Percentiles rank a stretch among this genome's conserved stretches.
These are phyloP conservation scores for Volucella zonaria DNA, from an alignment of 2,888 invertebrate species.

Conservation along the genomic window DNA sequence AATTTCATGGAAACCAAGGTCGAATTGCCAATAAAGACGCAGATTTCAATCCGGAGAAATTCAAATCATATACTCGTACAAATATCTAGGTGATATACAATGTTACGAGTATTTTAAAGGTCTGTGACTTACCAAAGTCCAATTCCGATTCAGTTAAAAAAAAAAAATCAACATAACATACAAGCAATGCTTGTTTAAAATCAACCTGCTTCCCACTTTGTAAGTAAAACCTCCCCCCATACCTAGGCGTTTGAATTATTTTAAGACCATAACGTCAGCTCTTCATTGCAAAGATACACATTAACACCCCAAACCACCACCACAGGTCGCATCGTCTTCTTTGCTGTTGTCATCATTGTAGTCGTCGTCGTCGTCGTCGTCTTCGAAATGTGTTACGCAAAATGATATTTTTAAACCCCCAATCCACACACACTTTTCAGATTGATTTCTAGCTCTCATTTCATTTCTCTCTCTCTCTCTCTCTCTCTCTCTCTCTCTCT, in stretches of 20 bases:
- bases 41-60: too few relatives aligned
- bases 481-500: constrained; percentile 1
- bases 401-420: constrained; percentile 80
- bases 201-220: constrained; percentile 2
- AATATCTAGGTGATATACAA: too few relatives aligned
- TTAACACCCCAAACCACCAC: constrained; percentile 38
- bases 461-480: background rate
- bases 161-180: constrained; percentile 16
- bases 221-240: background rate
- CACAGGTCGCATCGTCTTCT: background rate
- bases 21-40: too few relatives aligned
- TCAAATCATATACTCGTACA: too few relatives aligned
- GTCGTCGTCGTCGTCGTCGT: background rate
- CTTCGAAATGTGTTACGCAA: constrained; percentile 78
- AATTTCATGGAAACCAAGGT: too few relatives aligned
- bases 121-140: constrained; percentile 9
- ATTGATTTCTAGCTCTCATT: constrained; percentile 54
- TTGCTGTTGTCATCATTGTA: too few relatives aligned
- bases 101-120: too few relatives aligned
- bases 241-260: constrained; percentile 42
- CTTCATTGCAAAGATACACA: constrained; percentile 43
- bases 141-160: background rate
- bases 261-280: constrained; percentile 67
- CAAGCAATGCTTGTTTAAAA: constrained; percentile 53
- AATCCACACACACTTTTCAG: constrained; percentile 37